Evolutionary conservation across 1,140 invertebrate genomes (phyloP), one percentile per base, ranked within the genome.

Genomic region (Tetranychus urticae): DNA sequence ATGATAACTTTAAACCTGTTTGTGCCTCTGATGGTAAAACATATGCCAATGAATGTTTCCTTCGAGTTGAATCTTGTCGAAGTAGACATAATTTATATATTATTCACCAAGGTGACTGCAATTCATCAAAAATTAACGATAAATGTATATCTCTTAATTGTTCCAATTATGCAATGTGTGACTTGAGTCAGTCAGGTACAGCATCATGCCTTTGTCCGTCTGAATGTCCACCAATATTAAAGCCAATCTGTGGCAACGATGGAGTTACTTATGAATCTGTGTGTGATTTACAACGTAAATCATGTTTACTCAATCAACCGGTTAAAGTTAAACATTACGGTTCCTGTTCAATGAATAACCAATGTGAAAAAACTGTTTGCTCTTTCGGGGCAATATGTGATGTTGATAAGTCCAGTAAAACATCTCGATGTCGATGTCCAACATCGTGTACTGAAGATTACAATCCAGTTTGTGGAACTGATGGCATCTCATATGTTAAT

Each of bases 401-500:
- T 6, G 81, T 83, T 62, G 77, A 76, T 35, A 14, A 12, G 3
- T 31, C 23, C 52, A 76, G 78, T 46, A 81, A 77, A 1, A 76
- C 76, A 60, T 81, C 86, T 23, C 76, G 77, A 56, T 93, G 88
- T 73, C 82, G 85, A 66, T 93, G 88, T 74, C 83, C 84, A 6
- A 77, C 33, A 10, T 36, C 77, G 33, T 93, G 88, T 72, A 79
- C 82, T 14, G 80, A 82, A 52, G 84, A 90, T 72, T 88, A 86
- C 73, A 70, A 71, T 62, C 86, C 87, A 1, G 85, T 92, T 14
- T 92, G 89, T 66, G 86, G 86, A 56, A 73, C 71, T 31, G 85
- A 92, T 71, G 86, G 87, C 56, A 82, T 86, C 67, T 86, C 86
- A 59, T 92, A 92, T 72, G 80, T 82, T 61, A 89, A 88, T 76